Conservation (phyloP, 2,888 invertebrate genomes). For the Resseliella maxima region DNA sequence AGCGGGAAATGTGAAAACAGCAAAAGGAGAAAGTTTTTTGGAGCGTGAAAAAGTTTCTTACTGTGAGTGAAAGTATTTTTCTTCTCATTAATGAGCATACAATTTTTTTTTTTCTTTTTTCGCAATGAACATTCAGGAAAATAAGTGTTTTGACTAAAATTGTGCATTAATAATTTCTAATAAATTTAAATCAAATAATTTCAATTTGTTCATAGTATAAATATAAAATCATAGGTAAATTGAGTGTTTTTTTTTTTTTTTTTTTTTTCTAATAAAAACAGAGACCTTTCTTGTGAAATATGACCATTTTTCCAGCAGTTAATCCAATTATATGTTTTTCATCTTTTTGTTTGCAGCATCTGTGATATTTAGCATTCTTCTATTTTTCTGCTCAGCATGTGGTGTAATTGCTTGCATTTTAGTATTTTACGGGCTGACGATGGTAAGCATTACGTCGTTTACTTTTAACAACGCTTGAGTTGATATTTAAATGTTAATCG, state of each 20-base stretch:
- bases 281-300: not conserved
- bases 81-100: too few relatives aligned
- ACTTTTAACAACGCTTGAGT: too few relatives aligned
- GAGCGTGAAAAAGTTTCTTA: slow-evolving; percentile 69
- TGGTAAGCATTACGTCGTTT: slow-evolving; percentile 71
- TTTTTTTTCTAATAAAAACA: too few relatives aligned
- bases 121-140: not conserved
- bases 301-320: not conserved
- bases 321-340: slow-evolving; percentile 18
- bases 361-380: slow-evolving; percentile 76
- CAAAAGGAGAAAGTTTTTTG: slow-evolving; percentile 71
- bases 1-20: slow-evolving; percentile 70
- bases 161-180: too few relatives aligned
- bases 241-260: too few relatives aligned
- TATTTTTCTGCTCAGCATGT: slow-evolving; percentile 75
- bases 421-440: slow-evolving; percentile 74
- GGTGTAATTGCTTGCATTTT: slow-evolving; percentile 77
- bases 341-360: slow-evolving; percentile 73
- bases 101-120: not conserved
- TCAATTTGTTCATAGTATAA: too few relatives aligned
- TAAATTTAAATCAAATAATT: too few relatives aligned
- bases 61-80: slow-evolving; percentile 61
- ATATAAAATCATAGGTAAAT: too few relatives aligned
- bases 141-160: too few relatives aligned
- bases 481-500: not conserved